Evolutionary conservation across 1,140 invertebrate species (phyloP), one percentile per base, ranked within the genome.

Genomic region (Vanessa tameamea): DNA sequence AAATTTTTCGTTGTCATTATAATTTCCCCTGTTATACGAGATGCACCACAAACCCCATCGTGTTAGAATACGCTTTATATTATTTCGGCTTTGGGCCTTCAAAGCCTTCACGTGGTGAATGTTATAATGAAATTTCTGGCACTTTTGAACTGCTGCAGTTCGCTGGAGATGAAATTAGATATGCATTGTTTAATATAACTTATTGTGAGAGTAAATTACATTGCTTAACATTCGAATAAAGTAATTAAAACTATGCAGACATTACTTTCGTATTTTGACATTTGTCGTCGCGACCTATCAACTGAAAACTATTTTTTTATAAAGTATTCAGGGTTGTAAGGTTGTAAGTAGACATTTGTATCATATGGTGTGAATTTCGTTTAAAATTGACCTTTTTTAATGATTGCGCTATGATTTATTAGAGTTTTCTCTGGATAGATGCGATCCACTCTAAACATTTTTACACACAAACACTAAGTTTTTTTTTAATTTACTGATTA

Each of bases 91-190:
- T 59, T 68, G 26, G 57, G 66, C 48, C 68, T 64, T 67, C 55
- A 51, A 68, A 64, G 72, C 72, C 66, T 69, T 43, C 65, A 73
- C 66, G 72, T 51, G 48, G 68, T 67, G 73, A 75, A 75, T 71
- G 73, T 71, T 71, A 59, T 75, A 75, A 75, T 75, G 73, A 75
- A 75, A 75, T 75, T 75, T 75, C 73, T 75, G 73, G 68, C 73
- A 75, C 73, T 75, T 75, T 75, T 75, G 73, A 75, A 75, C 73
- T 71, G 64, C 73, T 50, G 68, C 67, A 63, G 53, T 50, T 23
- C 31, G 20, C 47, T 48, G 7, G 61, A 71, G 63, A 71, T 75
- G 69, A 75, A 71, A 75, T 75, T 75, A 70, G 67, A 75, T 70
- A 65, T 75, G 73, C 67, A 75, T 71, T 75, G 64, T 71, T 66